phyloP scores from a whole-genome alignment of 2,888 invertebrate genomes.

The Conistra vaccinii region DNA sequence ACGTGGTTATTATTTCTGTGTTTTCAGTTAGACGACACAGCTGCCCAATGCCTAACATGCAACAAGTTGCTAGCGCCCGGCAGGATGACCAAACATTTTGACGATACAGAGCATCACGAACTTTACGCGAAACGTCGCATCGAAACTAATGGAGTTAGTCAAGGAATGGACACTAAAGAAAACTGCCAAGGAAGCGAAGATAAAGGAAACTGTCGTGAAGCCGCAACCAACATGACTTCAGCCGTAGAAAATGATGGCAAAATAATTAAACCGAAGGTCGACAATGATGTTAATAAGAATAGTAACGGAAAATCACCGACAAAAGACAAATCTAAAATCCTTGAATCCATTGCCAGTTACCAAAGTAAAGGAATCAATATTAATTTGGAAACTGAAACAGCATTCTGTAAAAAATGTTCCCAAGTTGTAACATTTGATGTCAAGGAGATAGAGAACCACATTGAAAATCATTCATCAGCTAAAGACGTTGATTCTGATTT shows the following conservation, averaged over 20 bases:
- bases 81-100: constrained; percentile 67
- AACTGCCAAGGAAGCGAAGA: background rate
- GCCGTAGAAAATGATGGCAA: background rate
- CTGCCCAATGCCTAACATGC: constrained; percentile 76
- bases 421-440: constrained; percentile 53
- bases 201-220: background rate
- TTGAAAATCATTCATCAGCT: constrained; percentile 49
- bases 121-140: constrained; percentile 39
- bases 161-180: background rate
- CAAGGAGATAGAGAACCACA: constrained; percentile 61
- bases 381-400: constrained; percentile 67
- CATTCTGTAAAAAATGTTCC: constrained; percentile 65
- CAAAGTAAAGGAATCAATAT: constrained; percentile 65
- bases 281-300: background rate
- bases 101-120: constrained; percentile 64
- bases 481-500: constrained; percentile 29
- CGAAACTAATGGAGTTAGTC: constrained; percentile 9
- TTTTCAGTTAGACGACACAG: constrained; percentile 73
- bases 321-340: constrained; percentile 57
- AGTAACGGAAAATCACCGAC: constrained; percentile 8
- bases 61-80: constrained; percentile 66
- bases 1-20: constrained; percentile 6
- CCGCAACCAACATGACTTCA: background rate
- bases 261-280: background rate
- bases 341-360: constrained; percentile 56